Conservation (phyloP, 2,797 vertebrate genomes). For the Sarcophilus harrisii region DNA sequence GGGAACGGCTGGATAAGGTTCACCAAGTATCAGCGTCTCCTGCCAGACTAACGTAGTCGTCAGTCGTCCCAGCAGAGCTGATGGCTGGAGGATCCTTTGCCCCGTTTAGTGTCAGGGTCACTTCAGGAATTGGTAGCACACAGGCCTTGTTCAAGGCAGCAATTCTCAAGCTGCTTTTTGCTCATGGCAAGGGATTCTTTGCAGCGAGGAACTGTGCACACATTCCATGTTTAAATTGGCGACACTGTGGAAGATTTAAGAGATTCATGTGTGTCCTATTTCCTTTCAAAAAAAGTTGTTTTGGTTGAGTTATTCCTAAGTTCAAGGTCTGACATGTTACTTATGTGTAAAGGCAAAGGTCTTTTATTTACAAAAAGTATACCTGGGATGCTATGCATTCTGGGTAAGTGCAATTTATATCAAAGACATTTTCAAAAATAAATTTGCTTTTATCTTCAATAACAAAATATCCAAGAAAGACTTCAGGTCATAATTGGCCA, state of each 20-base stretch:
- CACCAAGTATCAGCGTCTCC: constrained; percentile 55
- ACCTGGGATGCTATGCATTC: not conserved
- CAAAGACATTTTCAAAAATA: not conserved
- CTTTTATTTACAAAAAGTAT: not conserved
- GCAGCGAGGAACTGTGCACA: not conserved
- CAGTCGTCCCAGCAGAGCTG: constrained; percentile 45
- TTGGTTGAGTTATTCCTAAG: not conserved
- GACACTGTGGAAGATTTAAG: not conserved
- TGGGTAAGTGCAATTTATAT: not conserved
- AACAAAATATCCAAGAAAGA: not conserved
- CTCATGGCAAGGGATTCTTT: not conserved
- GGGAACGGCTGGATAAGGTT: not conserved
- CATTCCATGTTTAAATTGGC: constrained; percentile 67
- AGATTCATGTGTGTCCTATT: not conserved
- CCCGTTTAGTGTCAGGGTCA: not conserved
- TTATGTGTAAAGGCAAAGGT: not conserved
- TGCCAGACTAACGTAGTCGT: constrained; percentile 61
- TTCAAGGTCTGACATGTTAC: not conserved
- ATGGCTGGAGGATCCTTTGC: not conserved
- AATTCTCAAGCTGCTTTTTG: not conserved
- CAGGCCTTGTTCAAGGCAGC: not conserved
- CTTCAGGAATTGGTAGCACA: not conserved
- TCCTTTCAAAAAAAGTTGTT: not conserved
- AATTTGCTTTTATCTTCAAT: not conserved
- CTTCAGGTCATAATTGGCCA: not conserved